Conservation (phyloP, 2,113 vertebrate species). For the Corvus moneduloides region DNA sequence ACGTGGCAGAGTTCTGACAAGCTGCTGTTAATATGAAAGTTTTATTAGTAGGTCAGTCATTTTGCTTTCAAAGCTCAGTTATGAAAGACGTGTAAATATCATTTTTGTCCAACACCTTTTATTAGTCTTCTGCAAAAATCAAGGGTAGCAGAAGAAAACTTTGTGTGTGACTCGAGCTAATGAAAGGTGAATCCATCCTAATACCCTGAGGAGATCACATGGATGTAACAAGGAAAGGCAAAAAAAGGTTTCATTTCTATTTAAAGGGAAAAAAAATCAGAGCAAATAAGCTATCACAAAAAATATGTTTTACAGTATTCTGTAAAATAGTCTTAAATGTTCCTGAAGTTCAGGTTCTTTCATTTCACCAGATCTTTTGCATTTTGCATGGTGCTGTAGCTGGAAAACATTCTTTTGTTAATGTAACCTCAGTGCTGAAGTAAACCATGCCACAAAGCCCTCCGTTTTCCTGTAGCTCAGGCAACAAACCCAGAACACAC, state of each 20-base stretch:
- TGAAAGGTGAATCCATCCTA: background rate
- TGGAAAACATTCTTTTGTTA: slow-evolving; percentile 60
- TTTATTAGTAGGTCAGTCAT: background rate
- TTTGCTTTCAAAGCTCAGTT: background rate
- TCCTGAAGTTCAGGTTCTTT: slow-evolving; percentile 34
- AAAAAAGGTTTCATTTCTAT: slow-evolving; percentile 8
- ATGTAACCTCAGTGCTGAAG: slow-evolving; percentile 45
- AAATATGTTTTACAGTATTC: slow-evolving; percentile 42
- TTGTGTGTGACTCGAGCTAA: background rate
- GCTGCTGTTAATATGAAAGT: background rate
- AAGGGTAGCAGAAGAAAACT: background rate
- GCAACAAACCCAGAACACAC: slow-evolving; percentile 54
- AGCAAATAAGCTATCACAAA: slow-evolving; percentile 13
- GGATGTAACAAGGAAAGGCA: slow-evolving; percentile 7
- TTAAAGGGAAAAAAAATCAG: background rate
- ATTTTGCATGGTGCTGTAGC: slow-evolving; percentile 46
- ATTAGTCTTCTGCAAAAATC: background rate
- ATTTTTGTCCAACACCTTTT: background rate
- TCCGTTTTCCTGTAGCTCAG: slow-evolving; percentile 52
- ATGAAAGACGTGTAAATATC: background rate
- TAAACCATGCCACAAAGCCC: slow-evolving; percentile 47
- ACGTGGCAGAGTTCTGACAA: background rate
- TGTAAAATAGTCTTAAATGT: slow-evolving; percentile 27
- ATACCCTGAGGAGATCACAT: background rate
- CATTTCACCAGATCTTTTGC: slow-evolving; percentile 23